A percentile compares a stretch with the other conserved stretches of the same genome.
Evolutionary conservation across 2,797 vertebrate species (phyloP).

Genomic region (Intellagama lesueurii): DNA sequence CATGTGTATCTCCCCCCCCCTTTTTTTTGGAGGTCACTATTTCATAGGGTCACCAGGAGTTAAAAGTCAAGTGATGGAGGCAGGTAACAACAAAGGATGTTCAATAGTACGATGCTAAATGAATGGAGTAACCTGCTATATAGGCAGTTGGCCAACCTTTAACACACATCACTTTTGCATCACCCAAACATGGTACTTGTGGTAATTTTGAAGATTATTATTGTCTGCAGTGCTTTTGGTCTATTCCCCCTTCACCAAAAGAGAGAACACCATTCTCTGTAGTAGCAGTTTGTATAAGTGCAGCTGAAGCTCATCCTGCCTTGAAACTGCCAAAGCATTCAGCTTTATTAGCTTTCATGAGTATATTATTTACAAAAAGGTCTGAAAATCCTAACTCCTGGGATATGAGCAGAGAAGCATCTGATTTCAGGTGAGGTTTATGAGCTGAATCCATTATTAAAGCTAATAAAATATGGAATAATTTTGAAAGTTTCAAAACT

Average conservation of each 20-base stretch:
- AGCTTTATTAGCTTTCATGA: too few relatives aligned
- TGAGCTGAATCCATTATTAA: background rate
- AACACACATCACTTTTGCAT: too few relatives aligned
- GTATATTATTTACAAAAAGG: background rate
- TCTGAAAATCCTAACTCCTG: background rate
- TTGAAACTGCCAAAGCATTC: background rate
- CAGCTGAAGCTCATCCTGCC: background rate
- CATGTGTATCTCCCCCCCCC: too few relatives aligned
- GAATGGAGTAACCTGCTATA: too few relatives aligned
- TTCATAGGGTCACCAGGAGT: too few relatives aligned
- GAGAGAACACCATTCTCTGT: background rate
- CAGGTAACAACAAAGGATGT: too few relatives aligned
- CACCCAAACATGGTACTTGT: background rate
- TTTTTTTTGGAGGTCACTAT: too few relatives aligned
- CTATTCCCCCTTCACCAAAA: background rate
- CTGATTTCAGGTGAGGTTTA: background rate
- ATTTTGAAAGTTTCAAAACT: constrained; percentile 63
- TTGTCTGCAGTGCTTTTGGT: background rate
- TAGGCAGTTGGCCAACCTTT: too few relatives aligned
- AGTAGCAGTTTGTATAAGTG: background rate
- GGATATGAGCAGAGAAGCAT: background rate
- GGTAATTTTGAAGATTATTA: background rate
- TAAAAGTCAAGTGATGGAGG: too few relatives aligned
- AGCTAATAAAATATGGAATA: background rate
- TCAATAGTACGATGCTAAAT: too few relatives aligned